A percentile compares a stretch with the other conserved stretches of the same genome.
Evolutionary conservation across 2,797 vertebrate species (phyloP).

Genomic region (Gallirallus australis): DNA sequence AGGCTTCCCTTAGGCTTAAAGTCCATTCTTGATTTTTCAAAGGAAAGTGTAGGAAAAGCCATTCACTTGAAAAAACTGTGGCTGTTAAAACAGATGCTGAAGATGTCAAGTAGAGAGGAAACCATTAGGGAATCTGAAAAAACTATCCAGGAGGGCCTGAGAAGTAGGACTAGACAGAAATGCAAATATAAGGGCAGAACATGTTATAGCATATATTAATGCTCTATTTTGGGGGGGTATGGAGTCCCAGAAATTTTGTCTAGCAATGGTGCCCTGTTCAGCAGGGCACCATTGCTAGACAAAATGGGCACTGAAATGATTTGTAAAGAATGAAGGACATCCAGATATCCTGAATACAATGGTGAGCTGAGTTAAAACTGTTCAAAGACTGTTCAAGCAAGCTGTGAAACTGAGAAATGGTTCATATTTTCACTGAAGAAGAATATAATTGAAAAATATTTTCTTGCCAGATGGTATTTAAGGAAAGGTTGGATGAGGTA

Average conservation of each 20-base stretch:
- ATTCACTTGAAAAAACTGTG: not conserved
- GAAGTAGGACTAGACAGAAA: not conserved
- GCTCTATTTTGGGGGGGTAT: not conserved
- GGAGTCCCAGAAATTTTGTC: not conserved
- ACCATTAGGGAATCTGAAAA: not conserved
- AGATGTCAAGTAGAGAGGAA: not conserved
- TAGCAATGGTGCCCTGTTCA: not conserved
- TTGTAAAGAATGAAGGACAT: not conserved
- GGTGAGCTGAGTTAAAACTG: not conserved
- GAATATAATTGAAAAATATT: not conserved
- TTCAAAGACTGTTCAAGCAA: not conserved
- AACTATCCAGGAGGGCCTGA: not conserved
- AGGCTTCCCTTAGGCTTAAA: not conserved
- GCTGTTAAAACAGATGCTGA: not conserved
- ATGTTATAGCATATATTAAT: not conserved
- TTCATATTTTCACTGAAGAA: not conserved
- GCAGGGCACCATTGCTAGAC: no score
- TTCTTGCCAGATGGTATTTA: not conserved
- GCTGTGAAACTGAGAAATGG: not conserved
- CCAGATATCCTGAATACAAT: not conserved
- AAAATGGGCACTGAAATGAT: no score
- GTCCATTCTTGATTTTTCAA: not conserved
- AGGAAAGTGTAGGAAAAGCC: not conserved
- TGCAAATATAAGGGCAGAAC: not conserved
- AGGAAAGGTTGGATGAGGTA: no score